Conservation (phyloP, 2,888 invertebrate species). For the Theodoxus fluviatilis region DNA sequence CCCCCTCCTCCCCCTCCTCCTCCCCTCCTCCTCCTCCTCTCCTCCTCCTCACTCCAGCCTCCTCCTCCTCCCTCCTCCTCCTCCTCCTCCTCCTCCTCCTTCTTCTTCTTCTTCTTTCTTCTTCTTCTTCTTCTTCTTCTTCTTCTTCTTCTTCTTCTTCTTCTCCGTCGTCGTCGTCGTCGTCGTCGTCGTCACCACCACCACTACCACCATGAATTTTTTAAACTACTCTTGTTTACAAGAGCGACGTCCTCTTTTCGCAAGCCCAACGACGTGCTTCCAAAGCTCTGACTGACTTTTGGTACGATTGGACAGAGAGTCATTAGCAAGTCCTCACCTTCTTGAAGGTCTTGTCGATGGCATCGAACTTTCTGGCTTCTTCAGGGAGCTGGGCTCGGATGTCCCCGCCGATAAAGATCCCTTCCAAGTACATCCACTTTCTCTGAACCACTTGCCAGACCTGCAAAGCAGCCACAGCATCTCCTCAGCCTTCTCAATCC, state of each 20-base stretch:
- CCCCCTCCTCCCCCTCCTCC: too few relatives aligned
- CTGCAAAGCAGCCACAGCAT: constrained; percentile 68
- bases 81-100: too few relatives aligned
- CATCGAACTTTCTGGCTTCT: constrained; percentile 87
- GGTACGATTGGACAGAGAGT: neutral
- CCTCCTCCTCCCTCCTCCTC: too few relatives aligned
- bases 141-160: constrained; percentile 7
- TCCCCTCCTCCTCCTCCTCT: too few relatives aligned
- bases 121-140: neutral
- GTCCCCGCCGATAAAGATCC: constrained; percentile 87
- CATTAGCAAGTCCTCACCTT: constrained; percentile 67
- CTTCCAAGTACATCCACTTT: constrained; percentile 89
- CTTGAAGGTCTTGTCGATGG: constrained; percentile 80
- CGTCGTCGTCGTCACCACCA: neutral
- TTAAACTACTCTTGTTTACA: too few relatives aligned
- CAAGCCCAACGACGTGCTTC: too few relatives aligned
- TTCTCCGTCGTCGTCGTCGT: neutral
- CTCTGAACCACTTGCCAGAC: constrained; percentile 84
- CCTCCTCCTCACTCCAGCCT: too few relatives aligned
- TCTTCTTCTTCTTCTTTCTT: too few relatives aligned
- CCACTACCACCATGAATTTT: too few relatives aligned
- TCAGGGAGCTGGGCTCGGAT: constrained; percentile 84
- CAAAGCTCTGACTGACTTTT: too few relatives aligned
- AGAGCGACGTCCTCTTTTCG: too few relatives aligned
- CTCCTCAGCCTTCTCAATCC: neutral